These are phyloP conservation scores for Phanerotoma sp. DNA, from an alignment of 2,888 invertebrate species.

Conservation along the genomic window DNA sequence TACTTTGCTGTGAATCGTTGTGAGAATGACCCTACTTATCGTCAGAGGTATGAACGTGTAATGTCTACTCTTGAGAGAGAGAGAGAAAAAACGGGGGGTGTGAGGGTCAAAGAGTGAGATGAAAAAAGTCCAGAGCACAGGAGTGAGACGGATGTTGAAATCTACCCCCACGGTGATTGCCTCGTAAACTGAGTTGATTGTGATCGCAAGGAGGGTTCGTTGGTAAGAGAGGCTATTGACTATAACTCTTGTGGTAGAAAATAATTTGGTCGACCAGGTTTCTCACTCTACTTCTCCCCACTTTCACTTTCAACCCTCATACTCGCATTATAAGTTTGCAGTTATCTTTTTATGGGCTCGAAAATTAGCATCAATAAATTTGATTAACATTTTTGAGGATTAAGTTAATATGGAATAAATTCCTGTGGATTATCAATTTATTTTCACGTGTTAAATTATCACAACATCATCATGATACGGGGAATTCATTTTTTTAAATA, in stretches of 20 bases:
- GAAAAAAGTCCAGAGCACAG: not conserved
- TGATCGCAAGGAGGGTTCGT: constrained; percentile 33
- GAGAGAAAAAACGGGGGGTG: no score
- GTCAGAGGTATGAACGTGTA: constrained; percentile 33
- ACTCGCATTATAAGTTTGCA: not conserved
- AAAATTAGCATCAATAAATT: no score
- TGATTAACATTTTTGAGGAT: no score
- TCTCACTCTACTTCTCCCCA: no score
- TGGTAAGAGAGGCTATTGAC: not conserved
- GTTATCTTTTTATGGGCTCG: no score
- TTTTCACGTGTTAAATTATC: not conserved
- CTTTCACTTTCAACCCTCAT: not conserved
- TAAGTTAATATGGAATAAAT: no score
- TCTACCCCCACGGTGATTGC: constrained; percentile 39
- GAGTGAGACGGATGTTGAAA: constrained; percentile 33
- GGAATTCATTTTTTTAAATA: no score
- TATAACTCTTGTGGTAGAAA: no score
- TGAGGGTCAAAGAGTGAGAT: no score
- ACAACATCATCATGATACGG: not conserved
- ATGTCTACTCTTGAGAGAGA: constrained; percentile 31
- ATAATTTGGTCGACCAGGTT: no score
- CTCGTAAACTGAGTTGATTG: constrained; percentile 43
- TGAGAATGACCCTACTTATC: constrained; percentile 40
- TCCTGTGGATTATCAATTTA: no score
- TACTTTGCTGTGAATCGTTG: constrained; percentile 32